Evolutionary conservation across 2,113 vertebrate genomes (phyloP), one percentile per base, ranked within the genome.

Genomic region (Lamprologus sp.): DNA sequence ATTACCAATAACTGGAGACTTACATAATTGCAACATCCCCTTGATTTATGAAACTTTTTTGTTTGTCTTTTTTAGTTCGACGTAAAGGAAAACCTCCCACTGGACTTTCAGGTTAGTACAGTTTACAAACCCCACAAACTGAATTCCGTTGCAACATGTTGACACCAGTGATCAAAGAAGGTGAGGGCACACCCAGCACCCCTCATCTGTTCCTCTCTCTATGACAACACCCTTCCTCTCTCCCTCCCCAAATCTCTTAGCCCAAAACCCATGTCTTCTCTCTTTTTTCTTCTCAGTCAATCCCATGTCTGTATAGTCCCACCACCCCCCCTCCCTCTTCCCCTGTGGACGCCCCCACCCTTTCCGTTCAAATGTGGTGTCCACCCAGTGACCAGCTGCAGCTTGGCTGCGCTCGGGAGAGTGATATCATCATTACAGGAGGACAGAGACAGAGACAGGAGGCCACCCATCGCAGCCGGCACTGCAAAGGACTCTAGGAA

Each of bases 221-320:
- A 6, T 85, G 92, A 92, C 93, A 94, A 92, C 94, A 90, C 94
- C 93, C 94, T 94, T 95, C 93, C 93, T 93, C 88, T 89, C 79
- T 42, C 77, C 51, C 90, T 77, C 47, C 84, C 21, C 63, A 51
- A 40, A 83, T 89, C 86, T 87, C 84, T 89, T 65, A 47, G 90
- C 86, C 60, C 82, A 87, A 55, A 85, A 88, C 63, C 65, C 56
- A 73, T 80, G 80, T 87, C 17, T 81, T 82, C 26, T 86, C 60
- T 88, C 19, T 54, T 15, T 87, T 83, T 83, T 85, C 47, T 51
- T 83, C 75, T 88, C 79, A 79, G 63, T 82, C 58, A 87, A 81
- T 92, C 54, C 83, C 84, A 81, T 54, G 15, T 88, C 88, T 87
- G 77, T 86, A 81, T 83, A 4, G 21, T 91, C 86, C 7, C 9